Evolutionary conservation across 2,113 vertebrate genomes (phyloP).

Genomic region (Pandion haliaetus): DNA sequence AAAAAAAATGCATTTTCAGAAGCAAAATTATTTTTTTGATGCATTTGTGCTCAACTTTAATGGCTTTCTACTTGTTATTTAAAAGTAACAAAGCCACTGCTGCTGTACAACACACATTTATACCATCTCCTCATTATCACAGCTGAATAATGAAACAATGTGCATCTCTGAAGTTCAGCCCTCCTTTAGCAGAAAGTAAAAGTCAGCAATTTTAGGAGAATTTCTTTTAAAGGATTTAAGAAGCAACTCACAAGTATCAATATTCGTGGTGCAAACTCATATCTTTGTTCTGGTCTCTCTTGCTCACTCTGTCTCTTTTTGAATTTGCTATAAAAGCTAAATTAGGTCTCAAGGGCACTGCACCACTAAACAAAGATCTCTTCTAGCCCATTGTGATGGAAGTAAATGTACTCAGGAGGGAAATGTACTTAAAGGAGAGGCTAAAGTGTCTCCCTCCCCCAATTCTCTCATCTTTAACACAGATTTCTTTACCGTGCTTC

Average conservation of each 20-base stretch:
- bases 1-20: slow-evolving; percentile 13
- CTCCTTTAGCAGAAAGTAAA: slow-evolving; percentile 17
- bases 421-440: slow-evolving; percentile 65
- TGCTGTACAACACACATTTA: background rate
- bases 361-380: slow-evolving; percentile 74
- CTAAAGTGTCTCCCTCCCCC: slow-evolving; percentile 57
- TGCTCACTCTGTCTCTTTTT: slow-evolving; percentile 64
- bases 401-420: slow-evolving; percentile 73
- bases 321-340: slow-evolving; percentile 80
- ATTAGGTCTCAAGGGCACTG: slow-evolving; percentile 76
- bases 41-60: slow-evolving; percentile 13
- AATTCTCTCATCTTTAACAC: slow-evolving; percentile 47
- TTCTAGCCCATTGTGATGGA: slow-evolving; percentile 73
- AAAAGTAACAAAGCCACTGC: background rate
- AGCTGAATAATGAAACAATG: slow-evolving; percentile 9
- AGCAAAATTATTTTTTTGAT: slow-evolving; percentile 2
- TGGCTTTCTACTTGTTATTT: background rate
- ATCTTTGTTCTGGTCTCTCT: slow-evolving; percentile 66
- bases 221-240: slow-evolving; percentile 67
- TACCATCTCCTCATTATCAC: background rate
- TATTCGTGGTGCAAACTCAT: slow-evolving; percentile 68
- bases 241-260: slow-evolving; percentile 73
- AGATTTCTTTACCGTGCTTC: background rate
- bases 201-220: slow-evolving; percentile 70
- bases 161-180: background rate